Conservation (phyloP, 2,888 invertebrate genomes). For the Ceriagrion tenellum region DNA sequence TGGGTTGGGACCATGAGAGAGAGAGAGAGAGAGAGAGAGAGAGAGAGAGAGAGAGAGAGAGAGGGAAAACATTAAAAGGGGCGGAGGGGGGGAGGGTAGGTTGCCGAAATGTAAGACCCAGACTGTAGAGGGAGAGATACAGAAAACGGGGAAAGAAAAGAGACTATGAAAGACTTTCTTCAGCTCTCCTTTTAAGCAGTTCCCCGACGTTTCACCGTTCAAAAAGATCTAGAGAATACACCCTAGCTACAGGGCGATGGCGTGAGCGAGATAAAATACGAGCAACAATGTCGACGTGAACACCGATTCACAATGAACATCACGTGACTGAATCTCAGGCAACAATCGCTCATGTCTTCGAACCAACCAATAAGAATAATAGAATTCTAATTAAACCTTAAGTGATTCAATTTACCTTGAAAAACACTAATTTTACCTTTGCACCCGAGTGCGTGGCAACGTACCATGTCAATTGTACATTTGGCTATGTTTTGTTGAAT, state of each 20-base stretch:
- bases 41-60: no score
- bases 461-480: no score
- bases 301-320: background rate
- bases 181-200: background rate
- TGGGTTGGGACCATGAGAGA: background rate
- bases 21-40: background rate
- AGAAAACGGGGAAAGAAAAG: no score
- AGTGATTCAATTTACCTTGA: no score
- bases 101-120: conserved; percentile 26
- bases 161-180: background rate
- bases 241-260: background rate
- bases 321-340: background rate
- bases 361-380: no score
- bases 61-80: no score
- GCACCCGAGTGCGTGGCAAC: no score
- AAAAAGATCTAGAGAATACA: background rate
- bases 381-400: no score
- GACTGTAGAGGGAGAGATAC: background rate
- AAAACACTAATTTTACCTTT: no score
- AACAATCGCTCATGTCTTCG: no score
- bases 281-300: background rate
- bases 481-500: no score
- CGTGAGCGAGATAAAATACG: background rate
- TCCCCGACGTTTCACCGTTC: background rate
- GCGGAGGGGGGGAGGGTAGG: background rate